Conservation (phyloP, 2,797 vertebrate species). For the Triplophysa yarkandensis region DNA sequence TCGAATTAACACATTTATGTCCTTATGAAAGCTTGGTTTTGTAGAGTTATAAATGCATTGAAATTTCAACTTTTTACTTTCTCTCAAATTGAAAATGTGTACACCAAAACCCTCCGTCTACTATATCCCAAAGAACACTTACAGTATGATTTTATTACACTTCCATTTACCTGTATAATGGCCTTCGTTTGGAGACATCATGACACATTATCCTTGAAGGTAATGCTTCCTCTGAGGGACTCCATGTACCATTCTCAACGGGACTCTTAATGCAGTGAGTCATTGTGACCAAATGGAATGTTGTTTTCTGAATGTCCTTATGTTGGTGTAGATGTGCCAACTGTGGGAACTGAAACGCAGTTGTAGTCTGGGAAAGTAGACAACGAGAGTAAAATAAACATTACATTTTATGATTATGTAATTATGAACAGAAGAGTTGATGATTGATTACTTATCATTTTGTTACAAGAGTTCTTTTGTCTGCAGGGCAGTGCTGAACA, state of each 20-base stretch:
- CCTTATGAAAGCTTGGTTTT: no score
- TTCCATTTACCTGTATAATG: constrained; percentile 41
- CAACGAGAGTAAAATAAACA: neutral
- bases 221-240: constrained; percentile 22
- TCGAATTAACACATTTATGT: neutral
- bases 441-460: no score
- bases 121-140: constrained; percentile 34
- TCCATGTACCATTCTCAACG: constrained; percentile 31
- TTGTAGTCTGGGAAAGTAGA: neutral
- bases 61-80: no score
- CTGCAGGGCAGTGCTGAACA: no score
- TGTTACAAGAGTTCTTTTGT: no score
- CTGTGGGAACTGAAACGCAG: neutral
- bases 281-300: constrained; percentile 20
- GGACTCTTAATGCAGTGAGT: constrained; percentile 19
- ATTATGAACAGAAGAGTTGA: no score
- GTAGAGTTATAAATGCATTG: no score
- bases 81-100: no score
- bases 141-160: constrained; percentile 40
- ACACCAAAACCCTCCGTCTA: constrained; percentile 8
- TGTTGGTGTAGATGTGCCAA: neutral
- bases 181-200: constrained; percentile 34
- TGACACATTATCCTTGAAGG: constrained; percentile 37
- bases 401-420: no score
- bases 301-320: neutral